Evolutionary conservation across 2,113 vertebrate genomes (phyloP), one percentile per base, ranked within the genome.

Genomic region (Melanotaenia duboulayi): DNA sequence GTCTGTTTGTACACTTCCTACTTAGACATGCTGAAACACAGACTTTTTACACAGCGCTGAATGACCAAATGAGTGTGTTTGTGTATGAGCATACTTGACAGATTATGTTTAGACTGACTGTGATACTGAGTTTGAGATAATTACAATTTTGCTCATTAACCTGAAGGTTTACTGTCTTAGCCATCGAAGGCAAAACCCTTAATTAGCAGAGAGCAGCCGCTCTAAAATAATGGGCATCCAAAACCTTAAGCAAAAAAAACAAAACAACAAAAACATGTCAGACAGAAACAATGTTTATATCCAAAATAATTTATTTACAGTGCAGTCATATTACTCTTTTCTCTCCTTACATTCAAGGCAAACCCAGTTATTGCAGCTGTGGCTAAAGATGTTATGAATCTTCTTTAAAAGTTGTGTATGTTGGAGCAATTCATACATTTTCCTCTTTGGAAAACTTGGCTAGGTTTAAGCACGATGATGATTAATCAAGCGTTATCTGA

Each of bases 1-100:
- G 55, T 76, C 37, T 85, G 85, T 87, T 71, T 76, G 77, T 82
- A 75, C 16, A 74, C 59, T 37, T 44, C 59, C 71, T 65, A 70
- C 67, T 89, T 72, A 80, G 65, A 81, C 73, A 69, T 74, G 66
- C 81, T 71, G 68, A 74, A 77, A 76, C 66, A 74, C 46, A 4
- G 55, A 70, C 52, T 51, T 74, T 77, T 20, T 24, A 69, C 23
- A 4, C 24, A 25, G 25, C 56, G 62, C 65, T 6, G 70, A 54
- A 48, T 65, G 64, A 64, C 35, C 46, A 63, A 83, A 77, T 55
- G 49, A 75, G 71, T 37, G 42, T 14, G 28, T 51, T 56, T 16
- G 14, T 2, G 56, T 58, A 24, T 59, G 39, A 44, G 52, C 19
- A 32, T 23, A 59, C 59, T 73, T 66, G 60, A 40, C 7, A 22